Evolutionary conservation across 2,888 invertebrate genomes (phyloP), one percentile per base, ranked within the genome.

Genomic region (Zygogramma bicolorata): DNA sequence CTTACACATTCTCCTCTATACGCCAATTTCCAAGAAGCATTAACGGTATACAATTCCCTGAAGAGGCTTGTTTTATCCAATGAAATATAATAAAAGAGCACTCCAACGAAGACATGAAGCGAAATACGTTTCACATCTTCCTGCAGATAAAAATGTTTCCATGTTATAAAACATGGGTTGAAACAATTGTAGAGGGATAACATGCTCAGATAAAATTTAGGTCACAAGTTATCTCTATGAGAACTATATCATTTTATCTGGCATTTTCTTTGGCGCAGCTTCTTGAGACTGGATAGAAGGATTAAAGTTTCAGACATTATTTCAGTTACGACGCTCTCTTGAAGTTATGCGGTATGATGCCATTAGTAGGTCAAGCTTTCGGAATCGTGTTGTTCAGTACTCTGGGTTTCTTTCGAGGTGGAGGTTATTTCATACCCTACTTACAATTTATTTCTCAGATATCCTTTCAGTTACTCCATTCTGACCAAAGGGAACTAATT

Each of bases 191-290:
- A 61, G 22, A 15, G 13, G 62, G 42, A 62, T 31, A 61, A 61
- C 61, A 61, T 20, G 15, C 22, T 38, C 38, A 8, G 61, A 34
- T 63, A 46, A 20, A 63, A 63, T 63, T n/a, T 46, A 63, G 63
- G 63, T 46, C 63, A 63, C 15, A 63, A 63, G 63, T 29, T 63
- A 63, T 63, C 63, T 46, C 20, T 62, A 62, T 27, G 29, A 63
- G 46, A 63, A 63, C 63, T 49, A 46, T 46, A 63, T 63, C 63
- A 63, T 63, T 29, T 63, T 46, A 63, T 63, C 63, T 63, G 46
- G 15, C 46, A 20, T 63, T 49, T 62, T 31, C 63, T 63, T 29
- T 49, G 27, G 49, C 29, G 29, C 15, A 63, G 63, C 46, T 63
- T 46, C 63, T 46, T 18, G 63, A 40, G 31, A 29, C 40, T 31